Evolutionary conservation across 2,113 vertebrate species (phyloP).

Genomic region (Ictidomys tridecemlineatus): DNA sequence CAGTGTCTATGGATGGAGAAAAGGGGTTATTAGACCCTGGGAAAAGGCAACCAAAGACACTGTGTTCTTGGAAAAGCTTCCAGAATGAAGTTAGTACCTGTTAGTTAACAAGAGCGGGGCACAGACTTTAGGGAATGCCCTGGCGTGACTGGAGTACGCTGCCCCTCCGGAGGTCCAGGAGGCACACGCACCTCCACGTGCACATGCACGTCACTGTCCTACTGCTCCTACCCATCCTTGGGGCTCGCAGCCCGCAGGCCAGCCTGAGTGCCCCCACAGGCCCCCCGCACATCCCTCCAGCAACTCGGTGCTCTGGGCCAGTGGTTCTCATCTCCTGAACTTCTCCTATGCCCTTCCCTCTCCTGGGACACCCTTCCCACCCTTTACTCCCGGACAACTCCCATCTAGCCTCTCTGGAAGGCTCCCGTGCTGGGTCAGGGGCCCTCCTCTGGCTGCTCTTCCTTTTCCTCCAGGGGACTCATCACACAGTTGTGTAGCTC

Average conservation of each 20-base stretch:
- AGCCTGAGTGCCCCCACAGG: not conserved
- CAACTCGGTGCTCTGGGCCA: not conserved
- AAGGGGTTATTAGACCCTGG: constrained; percentile 80
- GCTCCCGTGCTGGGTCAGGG: not conserved
- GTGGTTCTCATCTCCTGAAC: not conserved
- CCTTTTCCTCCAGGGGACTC: not conserved
- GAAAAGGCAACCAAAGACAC: constrained; percentile 85
- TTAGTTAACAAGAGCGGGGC: constrained; percentile 72
- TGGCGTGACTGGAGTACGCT: accelerated
- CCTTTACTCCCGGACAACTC: not conserved
- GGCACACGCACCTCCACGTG: not conserved
- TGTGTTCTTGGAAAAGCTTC: constrained; percentile 82
- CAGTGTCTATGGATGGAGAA: constrained; percentile 86
- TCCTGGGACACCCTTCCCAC: not conserved
- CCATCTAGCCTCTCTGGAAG: not conserved
- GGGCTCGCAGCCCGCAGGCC: not conserved
- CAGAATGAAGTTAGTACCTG: constrained; percentile 85
- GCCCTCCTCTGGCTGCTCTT: no score
- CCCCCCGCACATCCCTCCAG: not conserved
- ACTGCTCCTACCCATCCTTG: not conserved
- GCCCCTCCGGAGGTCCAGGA: accelerated
- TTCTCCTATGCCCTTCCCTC: not conserved
- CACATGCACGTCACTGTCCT: accelerated
- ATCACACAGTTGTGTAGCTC: not conserved
- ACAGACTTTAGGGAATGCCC: not conserved